A percentile compares a stretch with the other conserved stretches of the same genome.
Evolutionary conservation across 2,797 vertebrate genomes (phyloP).

Genomic region (Morelia viridis): DNA sequence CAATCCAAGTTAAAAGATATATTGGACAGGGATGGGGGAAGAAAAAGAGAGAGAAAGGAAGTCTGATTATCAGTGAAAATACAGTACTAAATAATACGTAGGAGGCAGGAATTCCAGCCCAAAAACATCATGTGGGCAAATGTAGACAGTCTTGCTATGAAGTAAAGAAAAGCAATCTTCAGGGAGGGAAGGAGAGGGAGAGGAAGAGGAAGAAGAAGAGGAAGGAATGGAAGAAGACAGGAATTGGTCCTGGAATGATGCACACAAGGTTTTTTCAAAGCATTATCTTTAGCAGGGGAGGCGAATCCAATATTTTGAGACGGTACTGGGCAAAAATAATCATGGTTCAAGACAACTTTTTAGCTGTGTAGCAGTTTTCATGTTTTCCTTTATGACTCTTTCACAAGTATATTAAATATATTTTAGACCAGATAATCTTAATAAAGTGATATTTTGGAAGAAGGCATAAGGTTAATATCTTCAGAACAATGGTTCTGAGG

Average conservation of each 20-base stretch:
- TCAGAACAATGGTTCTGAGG: background rate
- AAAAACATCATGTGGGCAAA: background rate
- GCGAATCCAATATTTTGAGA: background rate
- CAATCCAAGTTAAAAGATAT: background rate
- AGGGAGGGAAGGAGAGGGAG: background rate
- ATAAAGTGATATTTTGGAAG: background rate
- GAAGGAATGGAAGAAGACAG: background rate
- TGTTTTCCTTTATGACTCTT: background rate
- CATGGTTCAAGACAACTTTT: background rate
- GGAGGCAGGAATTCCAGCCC: background rate
- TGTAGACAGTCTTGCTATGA: background rate
- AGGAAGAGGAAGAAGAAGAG: background rate
- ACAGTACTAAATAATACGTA: background rate
- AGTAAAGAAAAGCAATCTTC: background rate
- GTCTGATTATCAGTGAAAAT: background rate
- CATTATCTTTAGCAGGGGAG: background rate
- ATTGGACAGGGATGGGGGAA: background rate
- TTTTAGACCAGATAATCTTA: background rate
- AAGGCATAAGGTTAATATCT: background rate
- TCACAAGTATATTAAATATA: background rate
- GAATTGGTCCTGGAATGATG: background rate
- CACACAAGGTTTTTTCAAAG: background rate
- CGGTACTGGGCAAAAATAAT: background rate
- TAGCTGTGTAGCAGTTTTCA: background rate
- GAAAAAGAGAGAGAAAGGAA: background rate